A percentile compares a stretch with the other conserved stretches of the same genome.
phyloP scores from a whole-genome alignment of 2,797 vertebrate species.

The Notamacropus eugenii region DNA sequence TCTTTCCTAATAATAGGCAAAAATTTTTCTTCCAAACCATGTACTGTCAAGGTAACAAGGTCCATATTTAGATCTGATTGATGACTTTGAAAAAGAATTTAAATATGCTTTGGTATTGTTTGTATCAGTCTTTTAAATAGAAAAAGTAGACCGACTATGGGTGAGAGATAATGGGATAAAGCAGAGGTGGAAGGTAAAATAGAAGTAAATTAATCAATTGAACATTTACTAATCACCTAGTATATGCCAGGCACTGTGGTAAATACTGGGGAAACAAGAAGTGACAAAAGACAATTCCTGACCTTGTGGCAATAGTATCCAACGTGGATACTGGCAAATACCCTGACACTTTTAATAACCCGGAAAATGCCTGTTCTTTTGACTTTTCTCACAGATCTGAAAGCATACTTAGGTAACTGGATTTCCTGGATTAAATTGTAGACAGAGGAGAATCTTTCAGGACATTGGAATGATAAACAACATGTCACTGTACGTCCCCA shows the following conservation, averaged over 20 bases:
- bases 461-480: neutral
- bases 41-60: conserved; percentile 12
- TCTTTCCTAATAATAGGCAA: conserved; percentile 10
- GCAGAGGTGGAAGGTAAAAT: neutral
- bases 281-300: neutral
- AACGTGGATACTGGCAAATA: neutral
- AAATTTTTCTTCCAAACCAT: neutral
- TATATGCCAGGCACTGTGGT: neutral
- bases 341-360: neutral
- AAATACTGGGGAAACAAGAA: neutral
- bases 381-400: neutral
- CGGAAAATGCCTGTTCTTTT: neutral
- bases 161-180: neutral
- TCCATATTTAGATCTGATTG: neutral
- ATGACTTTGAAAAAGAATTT: conserved; percentile 7
- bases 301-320: neutral
- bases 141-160: neutral
- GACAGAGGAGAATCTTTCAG: conserved; percentile 4
- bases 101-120: neutral
- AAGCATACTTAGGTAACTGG: neutral
- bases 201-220: neutral
- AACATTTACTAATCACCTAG: neutral
- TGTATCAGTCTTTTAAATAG: conserved; percentile 1
- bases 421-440: neutral
- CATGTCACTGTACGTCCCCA: conserved; percentile 9